Conservation (phyloP, 1,140 invertebrate genomes). For the Drosophila willistoni region DNA sequence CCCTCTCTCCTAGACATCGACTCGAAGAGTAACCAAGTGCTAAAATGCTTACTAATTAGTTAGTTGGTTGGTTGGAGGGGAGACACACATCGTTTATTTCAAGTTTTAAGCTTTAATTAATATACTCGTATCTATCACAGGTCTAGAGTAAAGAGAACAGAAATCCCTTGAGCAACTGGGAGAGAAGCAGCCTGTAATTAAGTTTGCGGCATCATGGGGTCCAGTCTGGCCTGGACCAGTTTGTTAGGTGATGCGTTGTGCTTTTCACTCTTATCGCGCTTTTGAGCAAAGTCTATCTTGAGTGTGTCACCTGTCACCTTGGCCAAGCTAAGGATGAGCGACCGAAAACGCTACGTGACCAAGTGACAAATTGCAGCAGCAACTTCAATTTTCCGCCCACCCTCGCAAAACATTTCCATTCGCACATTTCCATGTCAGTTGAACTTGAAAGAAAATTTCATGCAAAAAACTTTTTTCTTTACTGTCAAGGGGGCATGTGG, state of each 20-base stretch:
- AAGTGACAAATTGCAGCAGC: conserved; percentile 77
- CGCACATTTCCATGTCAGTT: conserved; percentile 53
- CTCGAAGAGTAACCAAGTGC: too few species aligned
- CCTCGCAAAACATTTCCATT: not conserved
- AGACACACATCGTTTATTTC: too few species aligned
- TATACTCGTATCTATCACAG: not conserved
- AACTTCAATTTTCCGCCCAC: conserved; percentile 5
- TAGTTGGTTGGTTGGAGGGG: too few species aligned
- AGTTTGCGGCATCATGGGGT: conserved; percentile 47
- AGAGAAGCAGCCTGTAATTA: conserved; percentile 45
- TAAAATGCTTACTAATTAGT: too few species aligned
- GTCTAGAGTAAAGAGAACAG: conserved; percentile 33
- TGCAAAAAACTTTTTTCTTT: conserved; percentile 16
- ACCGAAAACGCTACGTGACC: conserved; percentile 68
- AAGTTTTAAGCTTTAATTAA: not conserved
- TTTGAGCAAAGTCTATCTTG: conserved; percentile 3
- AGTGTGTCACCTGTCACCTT: conserved; percentile 53
- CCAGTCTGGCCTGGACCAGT: conserved; percentile 25
- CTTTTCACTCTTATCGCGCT: conserved; percentile 7
- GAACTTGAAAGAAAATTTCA: conserved; percentile 73
- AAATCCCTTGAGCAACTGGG: conserved; percentile 16
- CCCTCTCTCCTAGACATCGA: too few species aligned
- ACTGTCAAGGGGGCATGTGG: conserved; percentile 50
- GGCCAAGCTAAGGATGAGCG: conserved; percentile 8
- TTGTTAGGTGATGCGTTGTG: conserved; percentile 1